Evolutionary conservation across 2,797 vertebrate genomes (phyloP).

Genomic region (Natrix natrix): DNA sequence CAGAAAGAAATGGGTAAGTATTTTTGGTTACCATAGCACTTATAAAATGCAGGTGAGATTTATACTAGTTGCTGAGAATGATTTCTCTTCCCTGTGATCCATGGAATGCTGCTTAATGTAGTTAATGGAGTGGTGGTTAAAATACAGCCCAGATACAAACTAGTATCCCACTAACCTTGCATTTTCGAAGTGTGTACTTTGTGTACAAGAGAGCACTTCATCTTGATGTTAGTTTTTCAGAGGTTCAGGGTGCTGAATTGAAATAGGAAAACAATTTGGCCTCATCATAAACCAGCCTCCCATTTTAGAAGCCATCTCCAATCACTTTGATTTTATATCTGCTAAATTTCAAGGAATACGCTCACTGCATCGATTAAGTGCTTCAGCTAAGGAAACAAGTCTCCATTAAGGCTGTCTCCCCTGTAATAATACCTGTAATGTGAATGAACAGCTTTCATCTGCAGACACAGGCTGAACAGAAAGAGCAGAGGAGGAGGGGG

Average conservation of each 20-base stretch:
- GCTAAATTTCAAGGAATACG: conserved; percentile 21
- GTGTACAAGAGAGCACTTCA: fast-evolving
- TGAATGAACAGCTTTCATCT: not conserved
- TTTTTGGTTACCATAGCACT: not conserved
- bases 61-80: not conserved
- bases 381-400: not conserved
- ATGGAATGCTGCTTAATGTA: conserved; percentile 5
- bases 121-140: not conserved
- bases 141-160: not conserved
- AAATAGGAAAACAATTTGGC: not conserved
- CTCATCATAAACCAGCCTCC: not conserved
- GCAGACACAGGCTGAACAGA: not conserved
- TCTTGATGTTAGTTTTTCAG: not conserved
- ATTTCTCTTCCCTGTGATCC: conserved; percentile 20
- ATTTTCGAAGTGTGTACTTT: conserved; percentile 11
- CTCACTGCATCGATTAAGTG: not conserved
- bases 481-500: not conserved
- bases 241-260: not conserved
- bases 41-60: not conserved
- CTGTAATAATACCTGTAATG: not conserved
- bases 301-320: not conserved
- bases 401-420: not conserved
- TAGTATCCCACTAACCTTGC: not conserved
- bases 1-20: not conserved
- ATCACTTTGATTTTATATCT: not conserved